Percentiles rank a stretch among this genome's conserved stretches.
These are phyloP conservation scores for Luscinia megarhynchos DNA, from an alignment of 2,797 vertebrate species.

Conservation along the genomic window DNA sequence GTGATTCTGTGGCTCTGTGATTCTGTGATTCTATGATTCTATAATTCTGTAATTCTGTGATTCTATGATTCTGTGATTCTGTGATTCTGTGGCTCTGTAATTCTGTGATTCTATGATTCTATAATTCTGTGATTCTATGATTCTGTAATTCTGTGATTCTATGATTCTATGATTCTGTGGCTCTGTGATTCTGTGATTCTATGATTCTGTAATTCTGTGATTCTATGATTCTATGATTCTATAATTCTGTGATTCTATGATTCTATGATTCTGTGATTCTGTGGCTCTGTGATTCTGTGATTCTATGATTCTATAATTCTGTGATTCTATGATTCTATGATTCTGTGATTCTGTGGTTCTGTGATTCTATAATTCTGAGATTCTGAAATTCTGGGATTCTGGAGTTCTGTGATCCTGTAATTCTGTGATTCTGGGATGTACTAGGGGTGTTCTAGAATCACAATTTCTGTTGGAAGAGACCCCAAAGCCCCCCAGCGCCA, in stretches of 20 bases:
- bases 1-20: fast-evolving
- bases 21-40: background rate
- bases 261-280: fast-evolving
- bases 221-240: too few species aligned
- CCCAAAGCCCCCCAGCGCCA: fast-evolving
- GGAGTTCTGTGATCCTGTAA: too few species aligned
- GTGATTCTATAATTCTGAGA: too few species aligned
- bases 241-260: fast-evolving
- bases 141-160: too few species aligned
- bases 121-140: fast-evolving
- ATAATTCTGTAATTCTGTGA: background rate
- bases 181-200: too few species aligned
- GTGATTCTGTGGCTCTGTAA: too few species aligned
- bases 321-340: background rate
- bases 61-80: too few species aligned
- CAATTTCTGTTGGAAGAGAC: background rate
- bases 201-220: fast-evolving
- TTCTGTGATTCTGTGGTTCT: too few species aligned
- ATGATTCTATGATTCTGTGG: background rate
- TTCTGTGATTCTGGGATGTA: background rate
- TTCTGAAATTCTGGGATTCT: too few species aligned
- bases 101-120: background rate
- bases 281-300: fast-evolving
- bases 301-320: fast-evolving
- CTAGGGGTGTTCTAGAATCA: background rate